Percentiles rank a stretch among this genome's conserved stretches.
These are phyloP conservation scores for Pentamera pediparva DNA, from an alignment of 53 echinoderm and acorn worm species.

Conservation along the genomic window DNA sequence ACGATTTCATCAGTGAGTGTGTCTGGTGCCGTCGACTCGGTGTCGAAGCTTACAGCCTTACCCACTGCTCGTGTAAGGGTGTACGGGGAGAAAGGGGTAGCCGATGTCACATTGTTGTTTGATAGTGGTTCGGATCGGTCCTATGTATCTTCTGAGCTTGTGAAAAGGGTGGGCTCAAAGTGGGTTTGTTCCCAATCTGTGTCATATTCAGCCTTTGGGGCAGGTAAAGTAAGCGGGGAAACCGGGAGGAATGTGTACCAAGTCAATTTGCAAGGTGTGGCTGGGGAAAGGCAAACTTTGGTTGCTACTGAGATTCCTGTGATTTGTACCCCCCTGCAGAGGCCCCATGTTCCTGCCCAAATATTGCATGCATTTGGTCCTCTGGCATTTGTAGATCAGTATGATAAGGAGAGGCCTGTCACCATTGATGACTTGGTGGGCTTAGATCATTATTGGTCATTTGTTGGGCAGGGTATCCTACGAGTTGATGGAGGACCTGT, in stretches of 20 bases:
- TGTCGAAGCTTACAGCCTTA: neutral
- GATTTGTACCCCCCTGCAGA: neutral
- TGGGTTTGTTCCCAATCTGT: neutral
- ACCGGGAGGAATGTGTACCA: neutral
- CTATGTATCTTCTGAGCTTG: neutral
- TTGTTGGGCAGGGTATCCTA: neutral
- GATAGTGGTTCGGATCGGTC: neutral
- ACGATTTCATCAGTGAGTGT: too few relatives aligned
- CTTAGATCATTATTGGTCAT: neutral
- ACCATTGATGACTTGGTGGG: neutral
- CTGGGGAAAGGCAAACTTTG: neutral
- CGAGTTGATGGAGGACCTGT: neutral
- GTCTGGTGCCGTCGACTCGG: too few relatives aligned
- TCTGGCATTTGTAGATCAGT: neutral
- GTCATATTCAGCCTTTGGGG: neutral
- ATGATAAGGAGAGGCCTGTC: neutral
- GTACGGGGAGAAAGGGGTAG: neutral
- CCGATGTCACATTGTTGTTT: neutral
- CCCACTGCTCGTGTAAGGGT: neutral
- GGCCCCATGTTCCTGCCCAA: neutral
- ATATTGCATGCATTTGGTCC: neutral
- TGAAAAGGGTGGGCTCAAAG: neutral
- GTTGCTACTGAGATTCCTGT: neutral
- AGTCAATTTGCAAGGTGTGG: neutral
- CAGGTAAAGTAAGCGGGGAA: neutral